phyloP scores from a whole-genome alignment of 2,888 invertebrate genomes.

The Slavum lentiscoides region DNA sequence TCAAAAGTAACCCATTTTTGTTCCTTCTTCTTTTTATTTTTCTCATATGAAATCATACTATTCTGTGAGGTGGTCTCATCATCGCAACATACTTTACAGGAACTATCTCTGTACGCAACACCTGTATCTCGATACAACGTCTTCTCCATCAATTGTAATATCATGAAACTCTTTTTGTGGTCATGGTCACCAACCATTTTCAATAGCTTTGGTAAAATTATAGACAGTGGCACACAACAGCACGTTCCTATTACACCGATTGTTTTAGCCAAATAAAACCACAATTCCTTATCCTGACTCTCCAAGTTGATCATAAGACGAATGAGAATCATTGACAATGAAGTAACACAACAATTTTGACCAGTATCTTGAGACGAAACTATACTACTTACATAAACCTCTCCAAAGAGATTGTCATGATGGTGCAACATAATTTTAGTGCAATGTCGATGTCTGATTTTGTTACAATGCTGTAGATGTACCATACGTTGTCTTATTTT shows the following conservation, averaged over 20 bases:
- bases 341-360: slow-evolving; percentile 65
- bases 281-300: slow-evolving; percentile 55
- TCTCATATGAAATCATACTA: slow-evolving; percentile 32
- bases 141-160: slow-evolving; percentile 65
- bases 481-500: slow-evolving; percentile 65
- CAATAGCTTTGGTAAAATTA: slow-evolving; percentile 56
- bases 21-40: slow-evolving; percentile 41
- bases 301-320: slow-evolving; percentile 59
- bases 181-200: slow-evolving; percentile 61
- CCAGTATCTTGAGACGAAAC: slow-evolving; percentile 60
- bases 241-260: slow-evolving; percentile 64
- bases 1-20: slow-evolving; percentile 65
- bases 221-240: slow-evolving; percentile 66
- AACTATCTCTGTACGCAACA: slow-evolving; percentile 58
- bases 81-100: slow-evolving; percentile 55
- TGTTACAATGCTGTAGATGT: slow-evolving; percentile 64
- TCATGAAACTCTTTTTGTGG: slow-evolving; percentile 60
- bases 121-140: slow-evolving; percentile 68
- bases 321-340: slow-evolving; percentile 65
- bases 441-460: slow-evolving; percentile 64
- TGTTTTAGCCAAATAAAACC: slow-evolving; percentile 52
- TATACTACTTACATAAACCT: slow-evolving; percentile 60
- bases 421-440: slow-evolving; percentile 63
- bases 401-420: slow-evolving; percentile 66
- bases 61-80: slow-evolving; percentile 52